Evolutionary conservation across 2,797 vertebrate genomes (phyloP), one percentile per base, ranked within the genome.

Genomic region (Xenops minutus): DNA sequence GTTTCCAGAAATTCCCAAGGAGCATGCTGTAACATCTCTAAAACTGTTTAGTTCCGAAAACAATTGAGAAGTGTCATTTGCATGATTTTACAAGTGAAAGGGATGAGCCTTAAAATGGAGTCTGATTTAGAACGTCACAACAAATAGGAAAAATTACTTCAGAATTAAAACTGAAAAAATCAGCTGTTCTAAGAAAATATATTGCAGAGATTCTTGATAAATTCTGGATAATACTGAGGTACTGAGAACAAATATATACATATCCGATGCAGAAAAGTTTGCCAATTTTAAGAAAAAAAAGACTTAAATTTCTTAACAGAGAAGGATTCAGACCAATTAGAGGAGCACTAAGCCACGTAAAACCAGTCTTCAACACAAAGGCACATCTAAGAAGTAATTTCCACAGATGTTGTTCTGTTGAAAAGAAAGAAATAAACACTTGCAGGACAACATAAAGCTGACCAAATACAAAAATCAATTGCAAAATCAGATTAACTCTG

Each of bases 71-170:
- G 36, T 92, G 20, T 51, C 18, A 77, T 94, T 93, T 96, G 49
- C 81, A 91, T 93, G 64, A 63, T 94, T 92, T 94, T 79, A 89
- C 64, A 93, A 94, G 63, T 85, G 59, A 92, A 96, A 89, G 41
- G 59, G 64, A 85, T 80, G 14, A 91, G 75, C 30, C 14, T 91
- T 91, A 80, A 92, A 93, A 92, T 66, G 32, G 49, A 83, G 37
- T 64, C 34, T 81, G 58, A 89, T 91, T 95, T 74, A 93, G 85
- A 91, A 59, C 59, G 18, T 83, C 75, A 77, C 68, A 91, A 85
- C 26, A 39, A 88, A 71, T 84, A 68, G 29, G 43, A 89, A 87
- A 92, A 94, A 92, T 58, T 55, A 58, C 51, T 89, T 89, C 22
- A 58, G 37, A 93, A 79, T 52, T 52, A 79, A 94, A 83, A 77